phyloP scores from a whole-genome alignment of 1,140 invertebrate genomes.

The Carposina sasakii region DNA sequence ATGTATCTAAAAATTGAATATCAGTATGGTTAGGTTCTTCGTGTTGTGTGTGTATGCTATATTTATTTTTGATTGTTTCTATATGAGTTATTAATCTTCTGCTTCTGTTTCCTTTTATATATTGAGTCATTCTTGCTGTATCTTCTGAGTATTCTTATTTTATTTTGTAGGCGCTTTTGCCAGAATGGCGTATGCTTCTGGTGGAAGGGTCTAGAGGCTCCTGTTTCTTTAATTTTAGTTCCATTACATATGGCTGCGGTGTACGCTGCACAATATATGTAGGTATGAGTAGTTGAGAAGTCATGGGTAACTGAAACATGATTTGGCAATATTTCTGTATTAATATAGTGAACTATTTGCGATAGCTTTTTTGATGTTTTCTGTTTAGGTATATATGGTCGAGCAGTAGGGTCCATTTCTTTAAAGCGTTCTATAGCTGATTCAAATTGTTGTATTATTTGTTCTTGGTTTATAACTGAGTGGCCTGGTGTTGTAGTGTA shows the following conservation, averaged over 20 bases:
- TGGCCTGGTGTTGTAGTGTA: neutral
- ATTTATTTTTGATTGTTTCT: constrained; percentile 1
- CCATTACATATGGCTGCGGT: neutral
- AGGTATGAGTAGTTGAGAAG: neutral
- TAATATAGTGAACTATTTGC: neutral
- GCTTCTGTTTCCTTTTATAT: neutral
- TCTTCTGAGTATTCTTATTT: neutral
- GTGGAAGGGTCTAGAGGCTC: neutral
- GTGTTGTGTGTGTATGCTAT: neutral
- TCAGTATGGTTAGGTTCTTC: constrained; percentile 2
- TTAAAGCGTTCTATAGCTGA: neutral
- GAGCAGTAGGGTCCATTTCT: neutral
- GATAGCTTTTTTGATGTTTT: constrained; percentile 4
- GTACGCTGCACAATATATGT: constrained; percentile 5
- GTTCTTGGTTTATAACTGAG: neutral
- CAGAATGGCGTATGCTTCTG: neutral
- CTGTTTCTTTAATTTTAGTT: neutral
- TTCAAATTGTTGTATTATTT: neutral
- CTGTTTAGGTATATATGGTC: constrained; percentile 11
- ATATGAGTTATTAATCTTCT: neutral
- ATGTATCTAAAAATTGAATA: constrained; percentile 6
- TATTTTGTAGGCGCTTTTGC: neutral
- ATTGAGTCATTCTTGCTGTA: no score
- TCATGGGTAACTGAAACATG: neutral
- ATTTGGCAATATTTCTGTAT: constrained; percentile 3